Conservation (phyloP, 2,113 vertebrate genomes). For the Centrocercus urophasianus region DNA sequence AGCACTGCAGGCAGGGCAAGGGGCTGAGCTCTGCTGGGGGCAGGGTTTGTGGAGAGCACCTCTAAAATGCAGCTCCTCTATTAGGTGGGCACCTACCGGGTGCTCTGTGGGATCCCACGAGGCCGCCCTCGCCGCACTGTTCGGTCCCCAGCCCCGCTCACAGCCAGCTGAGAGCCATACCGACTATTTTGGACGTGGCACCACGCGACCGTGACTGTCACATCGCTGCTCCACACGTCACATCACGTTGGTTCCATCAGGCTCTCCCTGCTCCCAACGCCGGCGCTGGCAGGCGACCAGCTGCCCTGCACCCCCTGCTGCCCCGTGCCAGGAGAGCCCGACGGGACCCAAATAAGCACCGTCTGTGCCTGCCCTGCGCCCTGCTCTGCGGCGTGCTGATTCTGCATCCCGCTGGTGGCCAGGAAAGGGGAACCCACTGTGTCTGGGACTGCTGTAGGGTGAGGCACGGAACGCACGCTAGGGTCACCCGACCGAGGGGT, state of each 20-base stretch:
- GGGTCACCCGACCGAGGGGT: background rate
- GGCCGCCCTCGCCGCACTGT: background rate
- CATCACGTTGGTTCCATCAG: slow-evolving; percentile 9
- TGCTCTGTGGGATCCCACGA: background rate
- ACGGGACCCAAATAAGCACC: background rate
- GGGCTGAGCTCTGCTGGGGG: background rate
- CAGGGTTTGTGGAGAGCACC: background rate
- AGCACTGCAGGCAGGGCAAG: background rate
- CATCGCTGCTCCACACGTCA: background rate
- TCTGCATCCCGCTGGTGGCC: fast-evolving
- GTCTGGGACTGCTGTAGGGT: background rate
- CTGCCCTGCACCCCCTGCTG: background rate
- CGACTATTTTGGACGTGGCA: slow-evolving; percentile 60
- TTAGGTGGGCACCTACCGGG: background rate
- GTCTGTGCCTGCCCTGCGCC: background rate
- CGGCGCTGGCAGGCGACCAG: slow-evolving; percentile 13
- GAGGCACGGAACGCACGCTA: fast-evolving
- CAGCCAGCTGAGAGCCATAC: background rate
- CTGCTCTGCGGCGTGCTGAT: fast-evolving
- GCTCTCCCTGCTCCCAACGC: background rate
- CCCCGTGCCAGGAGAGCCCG: fast-evolving
- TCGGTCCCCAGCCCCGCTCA: background rate
- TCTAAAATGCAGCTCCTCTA: background rate
- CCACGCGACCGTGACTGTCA: slow-evolving; percentile 62
- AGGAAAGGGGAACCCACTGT: fast-evolving